Base-by-base conservation (phyloP, 2,113 vertebrate species). In the Reinhardtius hippoglossoides region DNA sequence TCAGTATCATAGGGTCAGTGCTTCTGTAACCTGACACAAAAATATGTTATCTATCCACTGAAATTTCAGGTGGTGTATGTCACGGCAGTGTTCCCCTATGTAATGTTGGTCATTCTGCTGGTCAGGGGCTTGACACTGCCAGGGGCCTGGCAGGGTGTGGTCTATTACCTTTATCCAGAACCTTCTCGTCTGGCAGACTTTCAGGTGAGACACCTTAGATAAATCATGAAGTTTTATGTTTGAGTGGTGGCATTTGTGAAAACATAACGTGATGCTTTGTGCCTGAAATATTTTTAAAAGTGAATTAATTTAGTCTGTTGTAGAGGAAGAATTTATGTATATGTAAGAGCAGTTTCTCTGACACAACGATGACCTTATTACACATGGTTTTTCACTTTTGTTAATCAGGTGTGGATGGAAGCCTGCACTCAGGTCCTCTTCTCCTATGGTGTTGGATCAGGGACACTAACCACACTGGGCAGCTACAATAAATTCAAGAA, bases 401-500 rank as follows among this genome's bases (percentile, higher is more conserved):
- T 35, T 54, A 2, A 31, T 26, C 26, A 84, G 85, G 81, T 84
- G 52, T 87, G 85, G 85, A 59, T 84, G 67, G 85, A 87, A 7
- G 85, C 85, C 31, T 74, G 81, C 6, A 10, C 70, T 63, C 85
- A 87, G 78, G 78, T 87, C 35, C 57, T 87, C 18, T 87, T 87
- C 71, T 87, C 85, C 3, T 87, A 87, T 48, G 74, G 70, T 31
- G 35, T 87, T 18, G 61, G 71, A 23, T 40, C 61, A 26, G 85
- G 85, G 37, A 78, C 44, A 16, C 0, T 81, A 5, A 87, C 75
- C 42, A 84, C 74, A 31, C 13, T 78, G 21, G 27, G 81, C 42
- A 87, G 85, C 74, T 87, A 87, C 71, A 87, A 84, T 59, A 81
- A 78, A 81, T 26, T 62, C 26, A 57, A 74, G 10, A 87, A 81